Evolutionary conservation across 2,797 vertebrate genomes (phyloP).

Genomic region (Rhinoraja longicauda): DNA sequence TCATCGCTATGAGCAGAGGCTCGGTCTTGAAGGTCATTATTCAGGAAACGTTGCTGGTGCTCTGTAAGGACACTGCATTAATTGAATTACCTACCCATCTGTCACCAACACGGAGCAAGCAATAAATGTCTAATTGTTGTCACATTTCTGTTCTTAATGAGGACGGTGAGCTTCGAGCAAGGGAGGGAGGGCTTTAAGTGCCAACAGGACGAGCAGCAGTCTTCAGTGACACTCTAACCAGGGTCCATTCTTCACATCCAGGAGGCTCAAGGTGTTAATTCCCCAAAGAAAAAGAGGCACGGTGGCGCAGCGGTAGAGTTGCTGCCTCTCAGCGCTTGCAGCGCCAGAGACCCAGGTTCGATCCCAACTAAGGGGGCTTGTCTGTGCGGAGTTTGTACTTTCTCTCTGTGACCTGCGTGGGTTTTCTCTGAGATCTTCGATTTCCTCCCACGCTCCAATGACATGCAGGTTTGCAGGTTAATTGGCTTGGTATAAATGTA

Average conservation of each 20-base stretch:
- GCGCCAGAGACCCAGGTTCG: too few relatives aligned
- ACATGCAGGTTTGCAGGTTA: too few relatives aligned
- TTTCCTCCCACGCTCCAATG: too few relatives aligned
- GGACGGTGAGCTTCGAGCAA: background rate
- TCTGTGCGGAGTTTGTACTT: too few relatives aligned
- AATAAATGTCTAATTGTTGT: conserved; percentile 81
- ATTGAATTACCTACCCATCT: conserved; percentile 94
- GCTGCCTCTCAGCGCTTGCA: too few relatives aligned
- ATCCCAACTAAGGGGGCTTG: too few relatives aligned
- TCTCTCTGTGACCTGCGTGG: too few relatives aligned
- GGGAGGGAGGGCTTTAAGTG: background rate
- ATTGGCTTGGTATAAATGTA: too few relatives aligned
- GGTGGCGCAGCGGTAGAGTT: too few relatives aligned
- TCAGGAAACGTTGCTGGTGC: conserved; percentile 59
- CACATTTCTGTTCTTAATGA: conserved; percentile 64
- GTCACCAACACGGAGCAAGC: conserved; percentile 69
- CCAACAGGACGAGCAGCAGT: background rate
- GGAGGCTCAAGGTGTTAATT: background rate
- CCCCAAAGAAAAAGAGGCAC: too few relatives aligned
- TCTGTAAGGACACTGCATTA: conserved; percentile 71
- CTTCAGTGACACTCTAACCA: background rate
- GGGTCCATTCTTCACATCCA: background rate
- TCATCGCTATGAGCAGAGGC: background rate
- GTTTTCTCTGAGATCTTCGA: too few relatives aligned
- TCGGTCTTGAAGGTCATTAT: conserved; percentile 58